Evolutionary conservation across 2,113 vertebrate genomes (phyloP).

Genomic region (Nerophis lumbriciformis): DNA sequence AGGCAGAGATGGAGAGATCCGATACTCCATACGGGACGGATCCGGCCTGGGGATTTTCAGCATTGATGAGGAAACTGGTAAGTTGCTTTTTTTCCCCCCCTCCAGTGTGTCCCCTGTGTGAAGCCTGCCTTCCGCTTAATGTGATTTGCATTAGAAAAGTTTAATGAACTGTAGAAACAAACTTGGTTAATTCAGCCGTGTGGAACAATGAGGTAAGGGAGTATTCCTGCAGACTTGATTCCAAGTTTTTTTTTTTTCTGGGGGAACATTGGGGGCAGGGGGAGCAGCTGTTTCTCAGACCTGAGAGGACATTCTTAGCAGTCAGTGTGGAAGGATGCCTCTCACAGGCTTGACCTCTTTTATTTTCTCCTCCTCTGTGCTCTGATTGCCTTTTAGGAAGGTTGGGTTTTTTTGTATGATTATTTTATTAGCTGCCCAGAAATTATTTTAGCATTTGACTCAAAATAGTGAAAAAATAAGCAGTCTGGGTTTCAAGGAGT

Average conservation of each 20-base stretch:
- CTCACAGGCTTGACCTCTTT: constrained; percentile 25
- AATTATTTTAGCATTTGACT: constrained; percentile 62
- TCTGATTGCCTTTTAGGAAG: constrained; percentile 1
- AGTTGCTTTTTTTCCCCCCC: constrained; percentile 41
- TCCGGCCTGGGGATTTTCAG: constrained; percentile 90
- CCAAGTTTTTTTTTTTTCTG: constrained; percentile 40
- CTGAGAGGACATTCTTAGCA: constrained; percentile 59
- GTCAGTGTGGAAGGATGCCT: constrained; percentile 45
- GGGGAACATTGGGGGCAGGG: constrained; percentile 48
- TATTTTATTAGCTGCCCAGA: constrained; percentile 51
- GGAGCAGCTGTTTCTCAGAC: constrained; percentile 62
- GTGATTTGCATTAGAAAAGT: constrained; percentile 23
- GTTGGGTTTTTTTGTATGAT: constrained; percentile 39
- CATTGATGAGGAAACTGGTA: constrained; percentile 94
- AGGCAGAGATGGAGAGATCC: constrained; percentile 86
- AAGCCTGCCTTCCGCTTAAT: constrained; percentile 20
- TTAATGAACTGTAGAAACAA: background rate
- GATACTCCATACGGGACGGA: constrained; percentile 91
- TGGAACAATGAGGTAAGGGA: constrained; percentile 31
- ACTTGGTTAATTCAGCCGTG: constrained; percentile 17
- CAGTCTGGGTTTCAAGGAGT: constrained; percentile 61
- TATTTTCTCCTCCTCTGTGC: background rate
- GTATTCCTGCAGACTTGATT: constrained; percentile 44
- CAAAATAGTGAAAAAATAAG: constrained; percentile 63
- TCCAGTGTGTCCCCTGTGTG: constrained; percentile 4